Percentiles rank a stretch among this genome's conserved stretches.
These are phyloP conservation scores for Tauraco hartlaubi DNA, from an alignment of 2,797 vertebrate genomes.

Conservation along the genomic window DNA sequence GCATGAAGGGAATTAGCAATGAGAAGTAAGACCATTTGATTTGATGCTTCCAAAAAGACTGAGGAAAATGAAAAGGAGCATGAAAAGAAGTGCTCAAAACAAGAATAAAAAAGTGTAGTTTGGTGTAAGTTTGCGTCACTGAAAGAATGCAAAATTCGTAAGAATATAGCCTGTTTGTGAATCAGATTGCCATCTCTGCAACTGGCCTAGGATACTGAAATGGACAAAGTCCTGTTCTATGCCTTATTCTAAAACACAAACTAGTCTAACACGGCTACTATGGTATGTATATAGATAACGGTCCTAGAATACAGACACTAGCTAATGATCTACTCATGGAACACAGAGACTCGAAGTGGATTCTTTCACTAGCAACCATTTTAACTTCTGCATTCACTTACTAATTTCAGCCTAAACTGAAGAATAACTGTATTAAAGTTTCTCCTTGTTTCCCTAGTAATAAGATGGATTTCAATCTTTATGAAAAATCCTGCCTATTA, in stretches of 20 bases:
- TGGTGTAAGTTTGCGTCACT: neutral
- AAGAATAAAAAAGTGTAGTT: fast-evolving
- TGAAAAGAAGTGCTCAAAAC: neutral
- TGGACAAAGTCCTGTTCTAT: neutral
- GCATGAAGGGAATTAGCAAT: neutral
- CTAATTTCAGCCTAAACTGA: neutral
- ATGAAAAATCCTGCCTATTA: neutral
- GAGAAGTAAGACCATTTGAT: neutral
- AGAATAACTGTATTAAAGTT: neutral
- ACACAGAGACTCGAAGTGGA: neutral
- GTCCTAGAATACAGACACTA: neutral
- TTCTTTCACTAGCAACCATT: neutral
- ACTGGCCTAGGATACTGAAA: neutral
- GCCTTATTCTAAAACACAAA: neutral
- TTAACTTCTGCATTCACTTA: neutral
- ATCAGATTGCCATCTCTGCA: neutral
- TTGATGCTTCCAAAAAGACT: neutral
- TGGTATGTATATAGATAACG: neutral
- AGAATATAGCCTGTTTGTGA: neutral
- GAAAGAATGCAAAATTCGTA: neutral
- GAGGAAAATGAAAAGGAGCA: neutral
- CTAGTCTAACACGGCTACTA: fast-evolving
- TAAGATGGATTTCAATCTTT: neutral
- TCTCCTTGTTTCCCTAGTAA: neutral
- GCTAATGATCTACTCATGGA: neutral